Conservation (phyloP, 2,888 invertebrate species). For the Vesta saturnalis region DNA sequence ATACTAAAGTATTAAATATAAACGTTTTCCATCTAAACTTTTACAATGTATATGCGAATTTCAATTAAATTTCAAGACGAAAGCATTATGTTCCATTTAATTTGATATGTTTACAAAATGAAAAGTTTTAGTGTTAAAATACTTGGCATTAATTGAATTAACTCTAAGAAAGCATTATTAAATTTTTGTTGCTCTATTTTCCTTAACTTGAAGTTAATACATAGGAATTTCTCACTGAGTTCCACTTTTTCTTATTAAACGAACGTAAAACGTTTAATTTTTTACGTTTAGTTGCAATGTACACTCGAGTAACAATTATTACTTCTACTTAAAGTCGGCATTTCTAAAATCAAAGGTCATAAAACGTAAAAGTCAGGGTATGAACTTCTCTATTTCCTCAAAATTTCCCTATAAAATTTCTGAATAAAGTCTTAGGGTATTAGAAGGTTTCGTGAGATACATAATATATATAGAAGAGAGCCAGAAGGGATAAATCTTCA, state of each 20-base stretch:
- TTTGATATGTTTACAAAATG: not conserved
- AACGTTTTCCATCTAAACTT: too few relatives aligned
- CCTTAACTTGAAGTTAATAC: too few relatives aligned
- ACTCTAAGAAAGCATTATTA: not conserved
- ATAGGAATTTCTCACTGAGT: too few relatives aligned
- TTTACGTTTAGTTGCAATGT: too few relatives aligned
- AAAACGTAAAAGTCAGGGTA: slow-evolving; percentile 23
- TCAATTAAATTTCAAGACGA: not conserved
- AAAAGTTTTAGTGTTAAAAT: not conserved
- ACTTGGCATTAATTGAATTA: not conserved
- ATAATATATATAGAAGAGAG: slow-evolving; percentile 12
- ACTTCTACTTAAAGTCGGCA: slow-evolving; percentile 9
- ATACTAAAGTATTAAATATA: too few relatives aligned
- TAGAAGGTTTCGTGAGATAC: slow-evolving; percentile 13
- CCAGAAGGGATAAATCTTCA: slow-evolving; percentile 16
- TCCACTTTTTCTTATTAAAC: too few relatives aligned
- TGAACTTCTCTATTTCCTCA: slow-evolving; percentile 18
- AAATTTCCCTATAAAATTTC: slow-evolving; percentile 16
- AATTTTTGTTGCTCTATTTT: not conserved
- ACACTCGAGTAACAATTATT: slow-evolving; percentile 16
- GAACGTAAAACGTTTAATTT: slow-evolving; percentile 17
- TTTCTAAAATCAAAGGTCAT: slow-evolving; percentile 26
- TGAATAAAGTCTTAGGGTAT: slow-evolving; percentile 12
- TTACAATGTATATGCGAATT: too few relatives aligned
- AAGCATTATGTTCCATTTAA: not conserved